Evolutionary conservation across 2,113 vertebrate genomes (phyloP), one percentile per base, ranked within the genome.

Genomic region (Triplophysa siluroides): DNA sequence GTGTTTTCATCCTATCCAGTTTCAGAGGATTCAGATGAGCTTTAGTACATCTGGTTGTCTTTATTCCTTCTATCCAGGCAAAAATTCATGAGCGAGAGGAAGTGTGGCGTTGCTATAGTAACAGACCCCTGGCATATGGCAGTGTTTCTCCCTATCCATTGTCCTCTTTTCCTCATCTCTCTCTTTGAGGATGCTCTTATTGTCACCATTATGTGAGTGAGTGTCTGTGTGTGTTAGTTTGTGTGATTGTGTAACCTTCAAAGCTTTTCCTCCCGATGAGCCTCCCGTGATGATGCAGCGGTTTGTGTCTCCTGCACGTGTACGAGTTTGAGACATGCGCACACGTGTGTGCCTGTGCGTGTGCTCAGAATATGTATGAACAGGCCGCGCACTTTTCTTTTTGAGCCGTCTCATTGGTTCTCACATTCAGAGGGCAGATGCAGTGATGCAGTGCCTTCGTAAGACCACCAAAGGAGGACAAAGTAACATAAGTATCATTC

Each of bases 81-180:
- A 50, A 47, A 13, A 66, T 56, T 38, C 43, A 47, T 52, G 69
- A 74, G 60, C 62, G 66, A 58, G 33, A 77, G 75, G 62, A 50
- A 73, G 81, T 76, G 80, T 79, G 77, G 61, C 11, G 80, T 84
- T 84, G 66, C 80, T 74, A 82, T 84, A 72, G 83, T 82, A 84
- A 84, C 83, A 82, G 66, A 64, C 60, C 67, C 58, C 66, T 60
- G 43, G 60, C 47, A 41, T 79, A 79, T 79, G 72, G 72, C 80
- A 67, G 66, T 33, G 80, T 79, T 79, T 84, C 77, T 78, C 76
- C 72, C 60, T 79, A 70, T 81, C 70, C 76, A 79, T 82, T 84
- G 83, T 84, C 72, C 66, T 79, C 65, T 52, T 38, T 70, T 72
- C 43, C 64, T 13, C 50, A 2, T 41, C 41, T 79, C 65, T 76